Conservation (phyloP, 2,888 invertebrate genomes). For the Drosophila tanythrix region DNA sequence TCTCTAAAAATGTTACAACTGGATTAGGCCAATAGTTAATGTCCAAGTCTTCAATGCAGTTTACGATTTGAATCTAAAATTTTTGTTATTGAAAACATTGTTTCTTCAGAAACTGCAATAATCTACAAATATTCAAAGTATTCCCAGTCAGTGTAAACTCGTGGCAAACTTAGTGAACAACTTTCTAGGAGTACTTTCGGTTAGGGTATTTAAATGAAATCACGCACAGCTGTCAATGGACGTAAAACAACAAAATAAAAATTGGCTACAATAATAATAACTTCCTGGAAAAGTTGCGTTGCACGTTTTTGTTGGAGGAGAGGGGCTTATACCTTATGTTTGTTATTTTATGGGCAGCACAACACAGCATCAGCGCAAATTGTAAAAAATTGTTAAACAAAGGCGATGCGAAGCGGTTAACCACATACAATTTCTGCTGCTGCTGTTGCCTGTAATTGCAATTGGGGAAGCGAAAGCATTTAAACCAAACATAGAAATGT, state of each 20-base stretch:
- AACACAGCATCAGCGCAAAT: background rate
- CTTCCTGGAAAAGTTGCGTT: slow-evolving; percentile 71
- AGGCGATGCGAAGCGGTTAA: slow-evolving; percentile 20
- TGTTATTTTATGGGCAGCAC: slow-evolving; percentile 50
- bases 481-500: slow-evolving; percentile 57
- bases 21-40: background rate
- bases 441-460: slow-evolving; percentile 33
- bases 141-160: background rate
- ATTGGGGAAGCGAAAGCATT: slow-evolving; percentile 47
- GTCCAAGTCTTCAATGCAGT: background rate
- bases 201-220: slow-evolving; percentile 34
- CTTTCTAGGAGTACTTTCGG: background rate
- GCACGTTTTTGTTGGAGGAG: slow-evolving; percentile 36
- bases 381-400: slow-evolving; percentile 53
- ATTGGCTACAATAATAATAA: slow-evolving; percentile 53
- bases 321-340: slow-evolving; percentile 40
- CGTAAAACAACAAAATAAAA: slow-evolving; percentile 41
- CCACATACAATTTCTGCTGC: slow-evolving; percentile 19
- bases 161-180: background rate
- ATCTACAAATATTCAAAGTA: background rate
- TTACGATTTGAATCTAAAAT: background rate
- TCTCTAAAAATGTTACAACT: background rate
- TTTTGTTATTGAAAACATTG: background rate
- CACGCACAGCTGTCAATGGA: slow-evolving; percentile 59
- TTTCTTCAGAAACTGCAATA: background rate